Percentiles rank a stretch among this genome's conserved stretches.
These are phyloP conservation scores for Coregonus suidteri DNA, from an alignment of 2,797 vertebrate species.

Conservation along the genomic window DNA sequence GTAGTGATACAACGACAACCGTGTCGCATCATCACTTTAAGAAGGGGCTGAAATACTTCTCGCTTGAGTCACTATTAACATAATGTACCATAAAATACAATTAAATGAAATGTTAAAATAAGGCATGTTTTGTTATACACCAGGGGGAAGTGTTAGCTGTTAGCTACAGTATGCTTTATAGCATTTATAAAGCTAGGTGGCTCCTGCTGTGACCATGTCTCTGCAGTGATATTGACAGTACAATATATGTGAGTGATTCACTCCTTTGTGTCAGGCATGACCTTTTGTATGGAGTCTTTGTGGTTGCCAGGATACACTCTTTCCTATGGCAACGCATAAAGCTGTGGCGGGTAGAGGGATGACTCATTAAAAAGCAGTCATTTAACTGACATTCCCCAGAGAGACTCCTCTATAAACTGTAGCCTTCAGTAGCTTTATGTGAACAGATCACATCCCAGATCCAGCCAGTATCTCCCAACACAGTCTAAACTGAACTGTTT, in stretches of 20 bases:
- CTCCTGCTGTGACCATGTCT: background rate
- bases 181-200: background rate
- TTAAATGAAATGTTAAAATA: background rate
- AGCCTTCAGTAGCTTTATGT: slow-evolving; percentile 7
- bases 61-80: background rate
- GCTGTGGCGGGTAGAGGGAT: slow-evolving; percentile 25
- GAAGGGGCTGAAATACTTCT: background rate
- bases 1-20: background rate
- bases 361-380: slow-evolving; percentile 46
- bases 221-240: slow-evolving; percentile 25
- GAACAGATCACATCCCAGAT: slow-evolving; percentile 25
- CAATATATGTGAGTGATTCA: slow-evolving; percentile 47
- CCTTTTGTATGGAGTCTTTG: slow-evolving; percentile 54
- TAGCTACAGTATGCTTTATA: background rate
- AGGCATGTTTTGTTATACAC: background rate
- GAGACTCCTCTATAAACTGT: slow-evolving; percentile 25
- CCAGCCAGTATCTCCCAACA: slow-evolving; percentile 10
- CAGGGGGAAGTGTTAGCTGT: no score
- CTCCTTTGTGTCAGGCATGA: slow-evolving; percentile 46
- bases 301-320: slow-evolving; percentile 57
- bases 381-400: slow-evolving; percentile 32
- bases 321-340: slow-evolving; percentile 39
- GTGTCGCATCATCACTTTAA: background rate
- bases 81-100: background rate
- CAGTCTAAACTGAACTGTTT: background rate